phyloP scores from a whole-genome alignment of 2,113 vertebrate species.

The Cebidichthys violaceus region DNA sequence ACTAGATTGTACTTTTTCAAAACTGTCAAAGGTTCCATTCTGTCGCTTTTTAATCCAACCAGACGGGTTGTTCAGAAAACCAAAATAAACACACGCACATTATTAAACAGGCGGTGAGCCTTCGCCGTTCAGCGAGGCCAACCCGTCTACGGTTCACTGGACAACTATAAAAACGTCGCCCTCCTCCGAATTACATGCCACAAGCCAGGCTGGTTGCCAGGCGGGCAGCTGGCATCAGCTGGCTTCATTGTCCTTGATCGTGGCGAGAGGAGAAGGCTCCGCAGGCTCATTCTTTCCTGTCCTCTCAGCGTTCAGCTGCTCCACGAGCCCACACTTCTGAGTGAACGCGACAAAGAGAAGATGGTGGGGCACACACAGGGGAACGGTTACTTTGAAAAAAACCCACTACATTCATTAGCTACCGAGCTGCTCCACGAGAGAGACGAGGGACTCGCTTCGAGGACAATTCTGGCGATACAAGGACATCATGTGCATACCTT shows the following conservation, averaged over 20 bases:
- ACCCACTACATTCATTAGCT: slow-evolving; percentile 27
- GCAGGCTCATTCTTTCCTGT: slow-evolving; percentile 29
- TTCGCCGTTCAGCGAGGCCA: slow-evolving; percentile 8
- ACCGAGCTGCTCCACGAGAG: slow-evolving; percentile 3
- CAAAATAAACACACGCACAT: not conserved
- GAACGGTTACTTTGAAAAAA: not conserved
- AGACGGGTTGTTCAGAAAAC: not conserved
- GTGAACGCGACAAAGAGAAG: slow-evolving; percentile 30
- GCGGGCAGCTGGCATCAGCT: slow-evolving; percentile 61
- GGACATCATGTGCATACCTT: not conserved
- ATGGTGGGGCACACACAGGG: slow-evolving; percentile 8
- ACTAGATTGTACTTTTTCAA: not conserved
- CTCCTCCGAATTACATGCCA: slow-evolving; percentile 43
- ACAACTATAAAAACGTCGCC: slow-evolving; percentile 45
- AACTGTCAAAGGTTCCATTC: not conserved
- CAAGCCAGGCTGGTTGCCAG: slow-evolving; percentile 55
- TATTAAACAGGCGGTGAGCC: slow-evolving; percentile 12
- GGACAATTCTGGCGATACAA: not conserved
- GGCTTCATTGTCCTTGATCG: slow-evolving; percentile 39
- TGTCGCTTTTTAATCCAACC: not conserved
- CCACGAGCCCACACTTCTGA: slow-evolving; percentile 26
- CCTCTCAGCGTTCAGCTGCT: slow-evolving; percentile 50
- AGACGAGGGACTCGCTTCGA: not conserved
- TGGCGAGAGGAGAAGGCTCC: slow-evolving; percentile 18
- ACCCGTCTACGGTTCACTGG: slow-evolving; percentile 40